These are phyloP conservation scores for Myotis pilosus DNA, from an alignment of 2,797 vertebrate species.

Conservation along the genomic window DNA sequence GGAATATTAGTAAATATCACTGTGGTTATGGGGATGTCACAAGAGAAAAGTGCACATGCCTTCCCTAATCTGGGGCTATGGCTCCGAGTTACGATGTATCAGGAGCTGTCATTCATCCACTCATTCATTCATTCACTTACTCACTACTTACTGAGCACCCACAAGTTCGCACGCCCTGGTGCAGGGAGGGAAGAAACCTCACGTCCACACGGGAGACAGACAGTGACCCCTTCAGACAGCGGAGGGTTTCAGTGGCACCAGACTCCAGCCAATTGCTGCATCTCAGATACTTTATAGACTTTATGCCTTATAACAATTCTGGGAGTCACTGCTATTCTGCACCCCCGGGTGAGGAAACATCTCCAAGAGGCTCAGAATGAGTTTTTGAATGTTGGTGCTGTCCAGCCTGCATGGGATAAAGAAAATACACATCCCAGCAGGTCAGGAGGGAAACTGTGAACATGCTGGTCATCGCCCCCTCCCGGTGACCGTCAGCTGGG, in stretches of 20 bases:
- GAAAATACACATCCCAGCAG: background rate
- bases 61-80: background rate
- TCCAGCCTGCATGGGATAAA: background rate
- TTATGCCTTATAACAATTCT: background rate
- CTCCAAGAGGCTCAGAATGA: background rate
- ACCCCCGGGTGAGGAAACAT: background rate
- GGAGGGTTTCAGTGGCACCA: background rate
- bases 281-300: background rate
- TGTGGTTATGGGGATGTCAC: background rate
- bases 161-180: background rate
- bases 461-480: accelerated
- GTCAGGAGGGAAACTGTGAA: background rate
- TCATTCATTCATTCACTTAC: background rate
- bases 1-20: background rate
- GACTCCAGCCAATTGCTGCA: background rate
- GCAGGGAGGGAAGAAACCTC: background rate
- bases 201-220: background rate
- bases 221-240: accelerated
- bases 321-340: background rate
- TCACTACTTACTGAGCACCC: background rate
- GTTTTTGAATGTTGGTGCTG: background rate
- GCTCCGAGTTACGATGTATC: accelerated
- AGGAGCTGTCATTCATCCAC: background rate
- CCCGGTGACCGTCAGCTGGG: accelerated
- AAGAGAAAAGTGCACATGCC: background rate